Evolutionary conservation across 2,888 invertebrate genomes (phyloP), one percentile per base, ranked within the genome.

Genomic region (Perdita meconis): DNA sequence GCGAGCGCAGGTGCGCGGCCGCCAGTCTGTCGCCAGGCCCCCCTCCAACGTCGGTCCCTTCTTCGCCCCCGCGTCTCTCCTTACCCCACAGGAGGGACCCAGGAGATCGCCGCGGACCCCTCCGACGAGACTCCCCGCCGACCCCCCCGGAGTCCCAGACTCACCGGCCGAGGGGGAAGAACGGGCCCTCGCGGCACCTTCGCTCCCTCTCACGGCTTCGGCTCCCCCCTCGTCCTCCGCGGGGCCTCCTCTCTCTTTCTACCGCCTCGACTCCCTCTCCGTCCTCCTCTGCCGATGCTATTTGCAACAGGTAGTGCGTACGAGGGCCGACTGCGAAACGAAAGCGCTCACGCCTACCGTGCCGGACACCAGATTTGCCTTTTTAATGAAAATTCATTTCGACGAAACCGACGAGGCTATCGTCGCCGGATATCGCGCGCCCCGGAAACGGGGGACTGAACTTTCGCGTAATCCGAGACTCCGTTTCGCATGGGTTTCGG

Each of bases 21-120:
- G 91, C 91, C 91, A 91, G 90, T 91, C 90, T 90, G 90, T 90
- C 90, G 90, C 91, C 90, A 91, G 89, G 84, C 82, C 81, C 86
- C 81, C 70, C 80, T 30, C 80, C 60, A 67, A 47, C 47, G 36
- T 26, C 71, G 77, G 78, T 74, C 78, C 78, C 78, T 65, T 79
- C 77, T 68, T 61, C 59, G 59, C 53, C 67, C 64, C 53, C 60
- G 24, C 72, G 40, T 36, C 71, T 64, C 76, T 53, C 78, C 68
- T 44, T 60, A 59, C 72, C 67, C 64, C 50, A 47, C 60, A n/a
- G 66, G 73, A 61, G 10, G 77, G 77, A 59, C 79, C 77, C 72
- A 64, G 19, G 64, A 80, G 82, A 80, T 75, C 83, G 73, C 80
- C 75, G 82, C 80, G 77, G 83, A 83, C 85, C 85, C 85, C 86